phyloP scores from a whole-genome alignment of 2,888 invertebrate species.

The Cerceris ruficornis region DNA sequence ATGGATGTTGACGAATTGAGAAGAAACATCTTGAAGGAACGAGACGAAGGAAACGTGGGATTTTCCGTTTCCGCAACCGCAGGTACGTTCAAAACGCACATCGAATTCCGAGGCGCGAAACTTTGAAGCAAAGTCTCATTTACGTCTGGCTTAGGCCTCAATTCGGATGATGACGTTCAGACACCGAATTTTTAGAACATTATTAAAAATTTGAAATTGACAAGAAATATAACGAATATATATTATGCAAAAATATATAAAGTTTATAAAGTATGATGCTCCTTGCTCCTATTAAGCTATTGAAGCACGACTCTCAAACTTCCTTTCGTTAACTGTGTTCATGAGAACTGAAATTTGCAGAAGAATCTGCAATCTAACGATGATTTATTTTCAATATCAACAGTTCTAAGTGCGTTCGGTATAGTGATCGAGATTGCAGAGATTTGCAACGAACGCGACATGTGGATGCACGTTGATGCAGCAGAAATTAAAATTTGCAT shows the following conservation, averaged over 20 bases:
- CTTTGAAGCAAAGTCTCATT: neutral
- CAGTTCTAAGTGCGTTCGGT: conserved; percentile 85
- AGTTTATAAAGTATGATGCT: too few species aligned
- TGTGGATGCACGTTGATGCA: conserved; percentile 85
- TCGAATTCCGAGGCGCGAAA: neutral
- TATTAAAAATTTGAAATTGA: too few species aligned
- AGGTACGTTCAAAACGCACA: conserved; percentile 34
- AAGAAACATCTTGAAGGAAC: conserved; percentile 41
- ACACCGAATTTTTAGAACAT: too few species aligned
- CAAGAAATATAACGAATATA: too few species aligned
- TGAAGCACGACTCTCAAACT: too few species aligned
- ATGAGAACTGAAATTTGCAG: too few species aligned
- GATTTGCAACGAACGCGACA: conserved; percentile 82
- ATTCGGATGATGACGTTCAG: too few species aligned
- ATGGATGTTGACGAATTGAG: conserved; percentile 79
- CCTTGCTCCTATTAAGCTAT: too few species aligned
- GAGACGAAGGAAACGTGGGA: conserved; percentile 40
- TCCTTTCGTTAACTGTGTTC: too few species aligned
- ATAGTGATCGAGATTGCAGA: conserved; percentile 83
- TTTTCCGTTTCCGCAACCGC: conserved; percentile 56
- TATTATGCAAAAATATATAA: too few species aligned
- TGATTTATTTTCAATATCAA: conserved; percentile 81
- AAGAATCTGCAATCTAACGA: too few species aligned
- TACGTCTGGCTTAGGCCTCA: too few species aligned
- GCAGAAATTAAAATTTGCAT: conserved; percentile 52